phyloP scores from a whole-genome alignment of 1,140 invertebrate genomes.

The Panagrolaimus sp. region DNA sequence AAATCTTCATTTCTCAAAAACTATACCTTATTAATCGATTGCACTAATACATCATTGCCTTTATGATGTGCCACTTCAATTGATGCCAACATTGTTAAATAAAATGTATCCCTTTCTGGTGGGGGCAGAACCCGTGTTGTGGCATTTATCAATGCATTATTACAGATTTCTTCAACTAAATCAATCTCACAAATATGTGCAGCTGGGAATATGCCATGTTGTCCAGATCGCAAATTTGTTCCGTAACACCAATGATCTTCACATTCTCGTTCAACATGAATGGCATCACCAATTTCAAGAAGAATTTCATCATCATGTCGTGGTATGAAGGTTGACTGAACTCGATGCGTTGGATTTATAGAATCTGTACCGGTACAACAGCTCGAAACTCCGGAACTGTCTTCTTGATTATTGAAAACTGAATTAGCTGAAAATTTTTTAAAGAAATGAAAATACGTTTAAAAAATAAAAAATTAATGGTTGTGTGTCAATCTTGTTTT shows the following conservation, averaged over 20 bases:
- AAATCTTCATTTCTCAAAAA: too few relatives aligned
- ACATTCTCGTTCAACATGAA: slow-evolving; percentile 89
- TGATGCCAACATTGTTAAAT: slow-evolving; percentile 86
- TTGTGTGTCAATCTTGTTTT: too few relatives aligned
- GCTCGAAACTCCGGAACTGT: slow-evolving; percentile 49
- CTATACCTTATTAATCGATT: slow-evolving; percentile 63
- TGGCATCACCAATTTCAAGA: slow-evolving; percentile 90
- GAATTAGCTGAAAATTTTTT: slow-evolving; percentile 38
- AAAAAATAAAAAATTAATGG: too few relatives aligned
- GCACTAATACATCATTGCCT: slow-evolving; percentile 65
- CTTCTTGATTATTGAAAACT: slow-evolving; percentile 36
- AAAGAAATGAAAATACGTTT: too few relatives aligned
- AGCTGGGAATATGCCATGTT: slow-evolving; percentile 88
- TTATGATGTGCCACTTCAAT: slow-evolving; percentile 89
- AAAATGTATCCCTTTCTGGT: slow-evolving; percentile 65
- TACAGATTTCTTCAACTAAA: slow-evolving; percentile 78
- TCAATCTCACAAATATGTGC: slow-evolving; percentile 92
- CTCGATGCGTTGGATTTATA: slow-evolving; percentile 86
- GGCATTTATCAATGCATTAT: slow-evolving; percentile 63
- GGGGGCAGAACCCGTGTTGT: neutral
- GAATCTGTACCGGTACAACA: slow-evolving; percentile 62
- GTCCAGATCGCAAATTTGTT: slow-evolving; percentile 81
- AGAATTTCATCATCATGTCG: slow-evolving; percentile 88
- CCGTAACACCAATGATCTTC: slow-evolving; percentile 97
- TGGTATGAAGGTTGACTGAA: slow-evolving; percentile 87